A percentile compares a stretch with the other conserved stretches of the same genome.
These are phyloP conservation scores for Heliconius ethilla DNA, from an alignment of 2,888 invertebrate species.

Conservation along the genomic window DNA sequence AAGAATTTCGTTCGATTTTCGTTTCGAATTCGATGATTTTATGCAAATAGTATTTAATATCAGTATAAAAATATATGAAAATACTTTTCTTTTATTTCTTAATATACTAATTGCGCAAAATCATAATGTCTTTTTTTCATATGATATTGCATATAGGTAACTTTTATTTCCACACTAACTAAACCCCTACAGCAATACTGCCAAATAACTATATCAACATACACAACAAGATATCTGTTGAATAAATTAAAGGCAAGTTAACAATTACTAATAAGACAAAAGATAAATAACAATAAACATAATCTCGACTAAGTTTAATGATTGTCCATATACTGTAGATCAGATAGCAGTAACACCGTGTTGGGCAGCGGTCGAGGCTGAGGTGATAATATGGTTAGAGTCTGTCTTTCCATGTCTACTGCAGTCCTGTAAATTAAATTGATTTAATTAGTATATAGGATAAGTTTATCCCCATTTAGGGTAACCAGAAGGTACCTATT, in stretches of 20 bases:
- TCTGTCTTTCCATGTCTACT: slow-evolving; percentile 93
- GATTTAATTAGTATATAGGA: too few species aligned
- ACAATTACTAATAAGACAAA: background rate
- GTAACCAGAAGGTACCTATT: background rate
- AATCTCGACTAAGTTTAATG: slow-evolving; percentile 76
- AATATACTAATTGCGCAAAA: too few species aligned
- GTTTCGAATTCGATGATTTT: background rate
- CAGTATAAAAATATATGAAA: background rate
- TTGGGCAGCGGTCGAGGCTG: slow-evolving; percentile 96
- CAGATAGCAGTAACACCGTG: slow-evolving; percentile 92
- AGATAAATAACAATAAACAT: background rate
- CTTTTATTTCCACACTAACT: background rate
- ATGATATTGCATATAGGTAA: background rate
- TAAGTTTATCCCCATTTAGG: background rate
- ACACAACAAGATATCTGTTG: background rate
- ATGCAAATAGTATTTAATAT: background rate
- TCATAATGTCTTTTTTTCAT: too few species aligned
- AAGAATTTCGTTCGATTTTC: background rate
- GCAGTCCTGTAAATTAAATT: slow-evolving; percentile 85
- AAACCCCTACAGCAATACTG: background rate
- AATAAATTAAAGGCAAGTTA: background rate
- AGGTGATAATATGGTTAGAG: slow-evolving; percentile 94
- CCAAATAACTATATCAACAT: background rate
- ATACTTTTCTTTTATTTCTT: background rate
- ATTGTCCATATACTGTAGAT: slow-evolving; percentile 97